A percentile compares a stretch with the other conserved stretches of the same genome.
phyloP scores from a whole-genome alignment of 2,797 vertebrate genomes.

The Tinamus major region DNA sequence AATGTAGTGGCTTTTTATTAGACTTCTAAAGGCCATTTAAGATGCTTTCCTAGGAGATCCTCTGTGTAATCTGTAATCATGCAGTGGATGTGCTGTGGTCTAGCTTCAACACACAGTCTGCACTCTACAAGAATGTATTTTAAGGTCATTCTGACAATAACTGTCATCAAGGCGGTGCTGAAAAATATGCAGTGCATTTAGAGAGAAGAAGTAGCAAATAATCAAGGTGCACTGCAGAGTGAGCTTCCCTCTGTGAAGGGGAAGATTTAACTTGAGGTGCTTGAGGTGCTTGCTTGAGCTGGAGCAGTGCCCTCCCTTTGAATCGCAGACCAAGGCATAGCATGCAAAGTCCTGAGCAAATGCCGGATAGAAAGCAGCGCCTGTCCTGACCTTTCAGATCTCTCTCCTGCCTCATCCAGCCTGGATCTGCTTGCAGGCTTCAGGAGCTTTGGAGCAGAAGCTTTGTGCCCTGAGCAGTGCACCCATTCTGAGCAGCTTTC shows the following conservation, averaged over 20 bases:
- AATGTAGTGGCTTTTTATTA: neutral
- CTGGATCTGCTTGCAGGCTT: neutral
- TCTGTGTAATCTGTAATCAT: neutral
- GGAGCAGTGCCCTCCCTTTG: neutral
- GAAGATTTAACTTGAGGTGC: neutral
- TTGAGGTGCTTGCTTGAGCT: neutral
- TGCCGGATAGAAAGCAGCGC: neutral
- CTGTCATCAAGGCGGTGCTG: neutral
- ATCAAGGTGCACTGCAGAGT: neutral
- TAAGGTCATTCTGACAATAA: neutral
- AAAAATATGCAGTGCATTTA: neutral
- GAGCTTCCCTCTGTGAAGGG: neutral
- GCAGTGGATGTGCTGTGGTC: fast-evolving
- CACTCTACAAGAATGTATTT: neutral
- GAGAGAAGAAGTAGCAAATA: neutral
- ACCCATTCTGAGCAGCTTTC: neutral
- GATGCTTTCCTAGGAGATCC: neutral
- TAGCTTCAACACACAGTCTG: neutral
- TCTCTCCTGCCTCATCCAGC: neutral
- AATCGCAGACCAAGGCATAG: neutral
- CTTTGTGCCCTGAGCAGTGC: fast-evolving
- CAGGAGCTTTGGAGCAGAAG: neutral
- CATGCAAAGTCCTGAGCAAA: neutral
- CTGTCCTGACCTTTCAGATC: neutral
- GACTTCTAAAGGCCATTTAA: neutral